Base-by-base conservation (phyloP, 1,140 invertebrate species). In the Drosophila eugracilis region DNA sequence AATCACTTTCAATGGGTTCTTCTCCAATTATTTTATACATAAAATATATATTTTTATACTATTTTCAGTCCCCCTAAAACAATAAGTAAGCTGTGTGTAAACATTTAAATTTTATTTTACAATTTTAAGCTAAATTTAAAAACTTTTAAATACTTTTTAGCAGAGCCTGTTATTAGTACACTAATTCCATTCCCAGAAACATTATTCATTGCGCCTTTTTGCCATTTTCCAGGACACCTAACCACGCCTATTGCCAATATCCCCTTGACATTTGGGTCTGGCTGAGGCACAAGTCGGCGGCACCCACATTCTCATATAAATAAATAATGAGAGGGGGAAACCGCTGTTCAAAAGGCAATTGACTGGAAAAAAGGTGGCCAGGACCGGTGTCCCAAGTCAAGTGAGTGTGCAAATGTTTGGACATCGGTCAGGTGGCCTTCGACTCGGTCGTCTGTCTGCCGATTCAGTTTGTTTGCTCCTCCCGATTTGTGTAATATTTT, bases 301-400 rank as follows among this genome's bases (percentile, higher is more conserved):
- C 24, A 37, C 62, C 58, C 62, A 63, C 44, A 30, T 48, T 41
- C 54, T 36, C 67, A 55, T 58, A 63, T 83, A 81, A 83, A 81
- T 77, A 81, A 77, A 69, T 83, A 74, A 83, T 81, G 37, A 44
- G 39, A 28, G 24, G 50, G 50, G 34, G 65, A 66, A 65, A 57
- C 72, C 54, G 49, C 66, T 57, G 34, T 60, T 83, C 60, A 49
- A 59, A 48, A 65, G 48, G 57, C 72, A 83, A 83, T 83, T 83
- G 78, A 65, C 37, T 78, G 74, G 69, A 67, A 83, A 81, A 81
- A 78, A 73, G 49, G 78, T 69, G 67, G 39, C 22, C 74, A 26
- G 44, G 36, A 42, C 66, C 52, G 45, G 70, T 69, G 32, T 47
- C 60, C 63, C 36, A 66, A 42, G 63, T 67, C 60, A 66, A 67